Conservation (phyloP, 1,140 invertebrate species). For the Drosophila sp. region DNA sequence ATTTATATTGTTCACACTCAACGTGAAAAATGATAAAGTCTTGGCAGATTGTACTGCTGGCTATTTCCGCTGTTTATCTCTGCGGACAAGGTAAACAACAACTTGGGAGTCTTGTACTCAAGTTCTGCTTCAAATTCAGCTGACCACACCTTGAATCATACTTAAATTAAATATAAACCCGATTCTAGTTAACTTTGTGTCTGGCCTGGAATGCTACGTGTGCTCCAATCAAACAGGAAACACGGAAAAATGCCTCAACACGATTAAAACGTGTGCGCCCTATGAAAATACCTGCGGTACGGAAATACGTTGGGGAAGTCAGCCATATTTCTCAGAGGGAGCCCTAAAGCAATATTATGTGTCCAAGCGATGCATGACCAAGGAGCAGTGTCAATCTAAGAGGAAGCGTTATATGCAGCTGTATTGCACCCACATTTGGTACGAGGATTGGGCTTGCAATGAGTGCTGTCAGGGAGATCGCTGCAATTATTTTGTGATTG, state of each 20-base stretch:
- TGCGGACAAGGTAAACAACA: constrained; percentile 54
- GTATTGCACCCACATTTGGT: constrained; percentile 97
- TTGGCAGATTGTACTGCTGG: constrained; percentile 60
- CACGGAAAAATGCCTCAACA: constrained; percentile 95
- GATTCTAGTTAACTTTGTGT: constrained; percentile 84
- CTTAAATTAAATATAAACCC: not conserved
- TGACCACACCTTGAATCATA: constrained; percentile 58
- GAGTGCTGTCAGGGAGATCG: constrained; percentile 98
- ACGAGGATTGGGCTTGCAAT: constrained; percentile 98
- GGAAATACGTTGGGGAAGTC: constrained; percentile 95
- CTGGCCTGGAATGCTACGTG: constrained; percentile 95
- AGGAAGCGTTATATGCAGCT: constrained; percentile 87
- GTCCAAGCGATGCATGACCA: constrained; percentile 94
- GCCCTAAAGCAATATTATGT: constrained; percentile 97
- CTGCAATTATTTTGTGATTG: constrained; percentile 98
- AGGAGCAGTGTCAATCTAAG: constrained; percentile 89
- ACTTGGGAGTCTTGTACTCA: not conserved
- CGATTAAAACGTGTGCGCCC: constrained; percentile 94
- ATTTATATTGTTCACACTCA: constrained; percentile 15
- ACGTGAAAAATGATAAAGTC: constrained; percentile 41
- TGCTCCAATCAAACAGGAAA: constrained; percentile 97
- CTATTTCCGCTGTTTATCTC: constrained; percentile 54
- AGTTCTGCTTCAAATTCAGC: not conserved
- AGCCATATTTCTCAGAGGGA: constrained; percentile 96
- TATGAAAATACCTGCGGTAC: constrained; percentile 94